Evolutionary conservation across 2,797 vertebrate species (phyloP).

Genomic region (Cheirogaleus major): DNA sequence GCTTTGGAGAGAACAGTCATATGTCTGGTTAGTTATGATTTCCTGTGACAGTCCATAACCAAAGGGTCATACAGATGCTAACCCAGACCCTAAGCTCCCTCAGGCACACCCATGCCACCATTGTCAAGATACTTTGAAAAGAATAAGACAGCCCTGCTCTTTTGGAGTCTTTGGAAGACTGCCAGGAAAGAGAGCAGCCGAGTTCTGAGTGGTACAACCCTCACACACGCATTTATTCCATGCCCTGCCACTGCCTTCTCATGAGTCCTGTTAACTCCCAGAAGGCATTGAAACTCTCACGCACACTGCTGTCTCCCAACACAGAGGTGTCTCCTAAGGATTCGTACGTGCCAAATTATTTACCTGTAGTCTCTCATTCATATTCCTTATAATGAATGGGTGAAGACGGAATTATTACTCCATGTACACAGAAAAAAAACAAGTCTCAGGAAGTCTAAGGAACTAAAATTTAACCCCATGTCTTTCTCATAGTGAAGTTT

Average conservation of each 20-base stretch:
- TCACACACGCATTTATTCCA: not conserved
- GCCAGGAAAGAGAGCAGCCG: not conserved
- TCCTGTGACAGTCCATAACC: not conserved
- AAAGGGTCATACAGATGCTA: not conserved
- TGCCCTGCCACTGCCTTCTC: not conserved
- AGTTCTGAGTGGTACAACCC: accelerated
- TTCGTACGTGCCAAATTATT: not conserved
- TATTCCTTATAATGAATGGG: not conserved
- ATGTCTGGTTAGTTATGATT: not conserved
- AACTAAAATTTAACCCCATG: not conserved
- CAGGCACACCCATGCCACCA: not conserved
- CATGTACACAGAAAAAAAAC: not conserved
- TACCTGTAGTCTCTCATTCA: not conserved
- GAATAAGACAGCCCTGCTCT: not conserved
- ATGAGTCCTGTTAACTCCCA: not conserved
- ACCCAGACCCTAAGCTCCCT: not conserved
- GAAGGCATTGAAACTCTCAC: not conserved
- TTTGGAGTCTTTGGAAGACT: not conserved
- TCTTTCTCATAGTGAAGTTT: not conserved
- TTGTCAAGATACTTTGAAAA: not conserved
- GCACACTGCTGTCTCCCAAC: not conserved
- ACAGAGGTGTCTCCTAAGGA: not conserved
- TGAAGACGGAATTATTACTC: not conserved
- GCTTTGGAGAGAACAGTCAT: not conserved
- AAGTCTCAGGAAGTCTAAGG: not conserved